Percentiles rank a stretch among this genome's conserved stretches.
Evolutionary conservation across 2,113 vertebrate species (phyloP).

Genomic region (Gulo gulo): DNA sequence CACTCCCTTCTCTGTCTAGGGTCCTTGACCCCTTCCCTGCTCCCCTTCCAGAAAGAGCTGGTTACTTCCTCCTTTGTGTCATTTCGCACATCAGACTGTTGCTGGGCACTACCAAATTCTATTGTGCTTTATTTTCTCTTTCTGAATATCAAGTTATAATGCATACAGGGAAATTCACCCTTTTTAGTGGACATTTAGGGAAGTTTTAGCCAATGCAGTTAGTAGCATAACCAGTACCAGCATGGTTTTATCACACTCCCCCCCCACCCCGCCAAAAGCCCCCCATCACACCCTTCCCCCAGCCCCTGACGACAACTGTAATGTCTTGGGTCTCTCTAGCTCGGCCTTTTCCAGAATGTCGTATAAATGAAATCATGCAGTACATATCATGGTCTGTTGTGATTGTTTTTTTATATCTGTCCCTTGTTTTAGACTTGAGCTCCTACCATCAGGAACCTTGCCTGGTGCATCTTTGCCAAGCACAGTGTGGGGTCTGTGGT

Average conservation of each 20-base stretch:
- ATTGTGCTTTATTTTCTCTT: background rate
- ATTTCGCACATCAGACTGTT: background rate
- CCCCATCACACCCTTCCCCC: rapidly evolving
- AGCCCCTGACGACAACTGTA: background rate
- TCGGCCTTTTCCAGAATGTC: background rate
- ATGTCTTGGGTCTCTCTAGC: background rate
- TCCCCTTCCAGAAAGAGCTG: background rate
- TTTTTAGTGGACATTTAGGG: background rate
- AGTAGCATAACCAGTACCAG: background rate
- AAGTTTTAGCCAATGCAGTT: background rate
- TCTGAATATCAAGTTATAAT: background rate
- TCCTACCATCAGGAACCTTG: background rate
- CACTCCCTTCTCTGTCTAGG: background rate
- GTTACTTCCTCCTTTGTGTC: background rate
- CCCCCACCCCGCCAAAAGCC: rapidly evolving
- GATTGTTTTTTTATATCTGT: background rate
- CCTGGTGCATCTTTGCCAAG: background rate
- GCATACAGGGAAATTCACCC: background rate
- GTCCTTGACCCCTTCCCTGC: background rate
- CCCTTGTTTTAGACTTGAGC: background rate
- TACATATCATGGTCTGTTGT: background rate
- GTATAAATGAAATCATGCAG: background rate
- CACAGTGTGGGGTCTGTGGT: background rate
- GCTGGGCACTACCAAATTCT: background rate
- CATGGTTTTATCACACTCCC: background rate